Percentiles rank a stretch among this genome's conserved stretches.
phyloP scores from a whole-genome alignment of 2,113 vertebrate species.

The Aramus guarauna region DNA sequence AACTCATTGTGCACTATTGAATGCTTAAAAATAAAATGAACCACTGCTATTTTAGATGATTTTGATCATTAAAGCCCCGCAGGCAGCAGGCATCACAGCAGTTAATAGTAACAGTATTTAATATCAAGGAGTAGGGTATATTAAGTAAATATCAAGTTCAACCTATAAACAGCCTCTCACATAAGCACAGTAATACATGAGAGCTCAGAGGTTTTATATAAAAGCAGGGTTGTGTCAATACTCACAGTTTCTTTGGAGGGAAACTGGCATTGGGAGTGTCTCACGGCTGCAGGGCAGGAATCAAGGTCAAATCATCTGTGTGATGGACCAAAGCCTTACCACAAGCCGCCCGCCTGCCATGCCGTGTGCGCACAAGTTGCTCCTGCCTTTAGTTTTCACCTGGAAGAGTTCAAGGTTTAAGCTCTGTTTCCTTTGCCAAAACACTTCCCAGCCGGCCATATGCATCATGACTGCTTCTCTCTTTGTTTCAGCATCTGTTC shows the following conservation, averaged over 20 bases:
- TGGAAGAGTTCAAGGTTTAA: not conserved
- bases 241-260: not conserved
- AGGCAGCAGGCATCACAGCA: not conserved
- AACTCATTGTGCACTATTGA: not conserved
- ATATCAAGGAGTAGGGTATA: not conserved
- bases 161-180: not conserved
- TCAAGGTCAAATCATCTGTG: not conserved
- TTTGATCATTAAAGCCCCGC: not conserved
- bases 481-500: not conserved
- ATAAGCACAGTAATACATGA: not conserved
- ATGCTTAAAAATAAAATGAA: not conserved
- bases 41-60: not conserved
- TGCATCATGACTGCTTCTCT: not conserved
- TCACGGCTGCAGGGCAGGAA: not conserved
- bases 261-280: not conserved
- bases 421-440: not conserved
- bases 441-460: not conserved
- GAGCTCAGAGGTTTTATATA: not conserved
- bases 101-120: not conserved
- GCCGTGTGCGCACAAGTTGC: fast-evolving
- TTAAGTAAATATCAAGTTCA: conserved; percentile 3
- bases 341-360: not conserved
- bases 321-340: not conserved
- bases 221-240: conserved; percentile 13
- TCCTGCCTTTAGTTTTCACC: not conserved